Percentiles rank a stretch among this genome's conserved stretches.
phyloP scores from a whole-genome alignment of 2,888 invertebrate genomes.

The Troglohyphantes excavatus region DNA sequence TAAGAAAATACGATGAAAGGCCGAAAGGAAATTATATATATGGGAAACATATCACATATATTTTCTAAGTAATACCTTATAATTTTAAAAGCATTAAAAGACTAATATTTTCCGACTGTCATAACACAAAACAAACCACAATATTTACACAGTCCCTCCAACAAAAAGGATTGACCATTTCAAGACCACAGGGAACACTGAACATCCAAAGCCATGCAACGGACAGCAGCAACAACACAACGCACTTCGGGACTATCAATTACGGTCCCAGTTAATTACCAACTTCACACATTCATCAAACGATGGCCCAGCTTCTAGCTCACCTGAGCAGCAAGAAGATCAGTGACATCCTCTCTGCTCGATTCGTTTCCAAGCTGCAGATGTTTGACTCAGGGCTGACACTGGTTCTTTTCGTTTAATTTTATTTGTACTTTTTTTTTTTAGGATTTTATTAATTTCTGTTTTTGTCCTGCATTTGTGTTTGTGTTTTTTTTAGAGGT shows the following conservation, averaged over 20 bases:
- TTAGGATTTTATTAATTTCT: neutral
- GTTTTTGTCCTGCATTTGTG: no score
- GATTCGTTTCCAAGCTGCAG: slow-evolving; percentile 7
- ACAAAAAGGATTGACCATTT: slow-evolving; percentile 13
- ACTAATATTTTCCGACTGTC: no score
- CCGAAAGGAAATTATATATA: no score
- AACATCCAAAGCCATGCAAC: slow-evolving; percentile 23
- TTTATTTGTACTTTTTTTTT: neutral
- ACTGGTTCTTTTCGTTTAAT: slow-evolving; percentile 21
- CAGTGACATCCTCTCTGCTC: slow-evolving; percentile 29
- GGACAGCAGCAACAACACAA: slow-evolving; percentile 18
- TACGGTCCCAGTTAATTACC: slow-evolving; percentile 66
- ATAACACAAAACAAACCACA: no score
- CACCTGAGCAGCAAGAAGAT: slow-evolving; percentile 1
- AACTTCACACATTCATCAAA: slow-evolving; percentile 58
- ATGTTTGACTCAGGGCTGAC: slow-evolving; percentile 54
- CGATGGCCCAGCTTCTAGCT: slow-evolving; percentile 27
- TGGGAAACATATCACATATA: no score
- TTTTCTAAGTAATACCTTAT: no score
- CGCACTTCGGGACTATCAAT: slow-evolving; percentile 60
- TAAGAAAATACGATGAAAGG: no score
- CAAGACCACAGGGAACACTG: slow-evolving; percentile 24
- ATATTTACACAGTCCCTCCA: slow-evolving; percentile 39
- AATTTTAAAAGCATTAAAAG: no score
- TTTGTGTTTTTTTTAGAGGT: no score